Evolutionary conservation across 2,888 invertebrate species (phyloP).

Genomic region (Schrankia costaestrigalis): DNA sequence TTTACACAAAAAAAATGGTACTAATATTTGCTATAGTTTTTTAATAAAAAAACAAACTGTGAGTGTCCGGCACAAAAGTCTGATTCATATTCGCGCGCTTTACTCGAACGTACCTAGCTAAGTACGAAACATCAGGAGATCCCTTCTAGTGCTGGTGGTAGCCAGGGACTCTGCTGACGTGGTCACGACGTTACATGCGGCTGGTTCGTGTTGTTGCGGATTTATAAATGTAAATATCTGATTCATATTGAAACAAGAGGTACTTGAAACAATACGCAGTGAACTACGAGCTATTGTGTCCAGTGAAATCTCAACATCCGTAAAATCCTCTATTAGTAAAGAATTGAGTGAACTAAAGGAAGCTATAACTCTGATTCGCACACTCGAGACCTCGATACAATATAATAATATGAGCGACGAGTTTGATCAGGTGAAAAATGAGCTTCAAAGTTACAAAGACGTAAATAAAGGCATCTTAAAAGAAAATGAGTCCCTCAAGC

Average conservation of each 20-base stretch:
- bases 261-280: neutral
- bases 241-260: neutral
- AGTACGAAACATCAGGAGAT: no score
- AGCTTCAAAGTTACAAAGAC: neutral
- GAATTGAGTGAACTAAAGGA: constrained; percentile 1
- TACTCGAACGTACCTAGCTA: no score
- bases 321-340: neutral
- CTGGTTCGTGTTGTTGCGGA: no score
- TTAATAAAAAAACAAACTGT: no score
- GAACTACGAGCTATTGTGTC: neutral
- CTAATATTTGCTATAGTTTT: no score
- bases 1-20: no score
- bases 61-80: no score
- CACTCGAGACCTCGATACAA: neutral
- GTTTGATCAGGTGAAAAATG: constrained; percentile 1
- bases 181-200: no score
- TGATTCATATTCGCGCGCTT: no score
- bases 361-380: neutral
- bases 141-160: no score
- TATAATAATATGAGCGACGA: constrained; percentile 3
- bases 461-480: neutral
- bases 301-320: neutral
- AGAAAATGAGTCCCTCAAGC: constrained; percentile 1
- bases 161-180: no score
- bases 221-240: no score